phyloP scores from a whole-genome alignment of 2,888 invertebrate genomes.

The Megaustenia siamemsis region DNA sequence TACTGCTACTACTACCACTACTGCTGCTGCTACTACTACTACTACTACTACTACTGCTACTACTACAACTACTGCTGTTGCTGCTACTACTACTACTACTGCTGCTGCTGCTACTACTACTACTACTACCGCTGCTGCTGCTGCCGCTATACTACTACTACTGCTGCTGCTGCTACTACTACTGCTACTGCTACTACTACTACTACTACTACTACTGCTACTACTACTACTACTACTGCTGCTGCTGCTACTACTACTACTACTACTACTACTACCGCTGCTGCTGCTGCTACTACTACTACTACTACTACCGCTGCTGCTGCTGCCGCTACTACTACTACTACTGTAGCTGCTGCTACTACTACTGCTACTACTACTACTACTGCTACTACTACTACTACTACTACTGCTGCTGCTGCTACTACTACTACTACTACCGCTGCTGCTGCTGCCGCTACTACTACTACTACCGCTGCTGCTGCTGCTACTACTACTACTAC shows the following conservation, averaged over 20 bases:
- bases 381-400: constrained; percentile 23
- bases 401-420: constrained; percentile 30
- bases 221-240: constrained; percentile 38
- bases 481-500: constrained; percentile 30
- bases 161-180: background rate
- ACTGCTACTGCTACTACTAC: constrained; percentile 18
- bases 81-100: constrained; percentile 37
- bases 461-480: constrained; percentile 24
- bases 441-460: constrained; percentile 28
- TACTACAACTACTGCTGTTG: constrained; percentile 23
- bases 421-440: constrained; percentile 28
- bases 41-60: constrained; percentile 32
- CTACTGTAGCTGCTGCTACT: too few relatives aligned
- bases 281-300: constrained; percentile 39
- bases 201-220: constrained; percentile 23
- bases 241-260: constrained; percentile 40
- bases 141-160: background rate
- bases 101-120: constrained; percentile 36
- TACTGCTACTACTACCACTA: constrained; percentile 29
- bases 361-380: background rate
- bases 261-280: constrained; percentile 40
- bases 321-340: constrained; percentile 11
- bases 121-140: constrained; percentile 17
- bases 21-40: constrained; percentile 31
- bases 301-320: constrained; percentile 30